Percentiles rank a stretch among this genome's conserved stretches.
Evolutionary conservation across 2,113 vertebrate genomes (phyloP).

Genomic region (Ciconia boyciana): DNA sequence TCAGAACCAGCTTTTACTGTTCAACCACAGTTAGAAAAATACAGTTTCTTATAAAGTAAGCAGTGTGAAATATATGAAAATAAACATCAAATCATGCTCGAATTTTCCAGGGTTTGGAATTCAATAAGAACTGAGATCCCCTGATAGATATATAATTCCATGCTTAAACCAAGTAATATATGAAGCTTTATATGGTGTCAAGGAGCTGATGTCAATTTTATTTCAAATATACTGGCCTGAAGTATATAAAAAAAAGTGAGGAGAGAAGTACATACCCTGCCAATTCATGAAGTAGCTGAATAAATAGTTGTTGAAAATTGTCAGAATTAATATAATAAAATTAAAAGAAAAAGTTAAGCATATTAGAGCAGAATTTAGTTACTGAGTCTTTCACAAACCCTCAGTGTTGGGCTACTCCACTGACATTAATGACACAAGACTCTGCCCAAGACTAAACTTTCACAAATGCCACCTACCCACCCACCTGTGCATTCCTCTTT

Average conservation of each 20-base stretch:
- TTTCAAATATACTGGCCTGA: not conserved
- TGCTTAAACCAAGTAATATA: not conserved
- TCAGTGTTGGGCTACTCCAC: not conserved
- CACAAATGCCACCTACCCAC: not conserved
- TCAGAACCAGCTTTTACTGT: slow-evolving; percentile 23
- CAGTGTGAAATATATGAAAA: not conserved
- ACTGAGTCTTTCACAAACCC: not conserved
- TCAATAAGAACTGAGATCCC: not conserved
- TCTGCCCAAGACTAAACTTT: not conserved
- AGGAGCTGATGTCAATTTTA: not conserved
- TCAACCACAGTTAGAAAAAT: slow-evolving; percentile 8
- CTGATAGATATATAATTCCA: not conserved
- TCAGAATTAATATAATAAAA: not conserved
- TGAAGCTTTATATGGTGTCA: not conserved
- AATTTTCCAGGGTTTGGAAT: not conserved
- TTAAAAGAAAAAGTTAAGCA: not conserved
- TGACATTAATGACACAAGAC: not conserved
- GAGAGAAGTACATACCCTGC: not conserved
- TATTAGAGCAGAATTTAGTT: not conserved
- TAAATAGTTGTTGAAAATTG: not conserved
- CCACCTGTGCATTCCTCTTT: not conserved
- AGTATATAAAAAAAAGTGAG: not conserved
- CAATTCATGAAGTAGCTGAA: not conserved
- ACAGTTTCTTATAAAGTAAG: not conserved
- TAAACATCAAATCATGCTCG: not conserved